These are phyloP conservation scores for Vireo griseus DNA, from an alignment of 2,797 vertebrate species.

Conservation along the genomic window DNA sequence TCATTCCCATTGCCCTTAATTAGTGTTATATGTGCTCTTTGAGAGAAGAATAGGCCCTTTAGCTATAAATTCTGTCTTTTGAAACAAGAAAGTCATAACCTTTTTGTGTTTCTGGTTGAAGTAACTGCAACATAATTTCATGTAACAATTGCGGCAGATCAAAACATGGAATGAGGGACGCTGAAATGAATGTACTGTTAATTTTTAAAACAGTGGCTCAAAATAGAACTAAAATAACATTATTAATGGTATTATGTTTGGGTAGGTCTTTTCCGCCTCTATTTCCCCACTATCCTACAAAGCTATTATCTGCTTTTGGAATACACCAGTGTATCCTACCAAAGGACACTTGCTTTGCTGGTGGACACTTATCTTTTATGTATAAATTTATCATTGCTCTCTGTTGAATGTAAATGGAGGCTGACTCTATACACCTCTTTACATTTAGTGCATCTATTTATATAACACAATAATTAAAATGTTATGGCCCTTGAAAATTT, in stretches of 20 bases:
- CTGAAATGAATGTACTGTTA: background rate
- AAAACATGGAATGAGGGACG: background rate
- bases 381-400: background rate
- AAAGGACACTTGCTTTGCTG: background rate
- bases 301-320: background rate
- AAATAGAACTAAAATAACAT: background rate
- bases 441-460: background rate
- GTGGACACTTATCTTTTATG: background rate
- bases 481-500: background rate
- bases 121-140: background rate
- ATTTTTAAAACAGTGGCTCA: background rate
- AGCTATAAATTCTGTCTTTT: slow-evolving; percentile 52
- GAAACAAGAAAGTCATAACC: slow-evolving; percentile 47
- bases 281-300: background rate
- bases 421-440: background rate
- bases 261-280: background rate
- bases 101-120: slow-evolving; percentile 51
- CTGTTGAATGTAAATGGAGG: background rate
- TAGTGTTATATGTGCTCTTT: slow-evolving; percentile 39
- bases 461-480: background rate
- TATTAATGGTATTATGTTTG: background rate
- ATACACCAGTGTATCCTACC: background rate
- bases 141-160: background rate
- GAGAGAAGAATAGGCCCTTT: slow-evolving; percentile 24
- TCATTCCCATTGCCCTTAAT: slow-evolving; percentile 56